A percentile compares a stretch with the other conserved stretches of the same genome.
These are phyloP conservation scores for Imbricaverruca yamaguchii DNA, from an alignment of 2,888 invertebrate genomes.

Conservation along the genomic window DNA sequence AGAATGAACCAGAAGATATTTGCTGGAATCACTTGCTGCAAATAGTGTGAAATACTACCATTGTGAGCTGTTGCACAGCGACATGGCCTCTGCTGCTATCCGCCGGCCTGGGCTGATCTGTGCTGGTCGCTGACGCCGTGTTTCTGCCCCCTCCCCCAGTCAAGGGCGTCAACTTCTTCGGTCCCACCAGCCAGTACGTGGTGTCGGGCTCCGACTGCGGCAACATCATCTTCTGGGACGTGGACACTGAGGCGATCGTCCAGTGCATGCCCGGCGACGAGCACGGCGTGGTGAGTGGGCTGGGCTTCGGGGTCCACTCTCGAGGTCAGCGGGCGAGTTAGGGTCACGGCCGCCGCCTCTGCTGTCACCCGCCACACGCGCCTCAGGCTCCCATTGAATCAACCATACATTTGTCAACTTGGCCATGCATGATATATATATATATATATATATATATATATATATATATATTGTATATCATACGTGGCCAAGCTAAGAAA, in stretches of 20 bases:
- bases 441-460: too few relatives aligned
- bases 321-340: background rate
- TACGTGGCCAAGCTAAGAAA: too few relatives aligned
- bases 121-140: background rate
- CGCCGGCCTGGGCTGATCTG: background rate
- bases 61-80: too few relatives aligned
- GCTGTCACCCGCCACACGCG: too few relatives aligned
- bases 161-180: constrained; percentile 90
- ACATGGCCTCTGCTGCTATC: background rate
- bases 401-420: too few relatives aligned
- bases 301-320: constrained; percentile 18
- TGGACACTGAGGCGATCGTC: constrained; percentile 75
- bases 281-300: constrained; percentile 66
- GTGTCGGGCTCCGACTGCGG: constrained; percentile 93
- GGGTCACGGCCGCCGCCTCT: too few relatives aligned
- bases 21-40: too few relatives aligned
- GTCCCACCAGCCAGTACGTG: constrained; percentile 79
- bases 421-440: too few relatives aligned
- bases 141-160: constrained; percentile 46
- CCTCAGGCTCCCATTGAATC: too few relatives aligned
- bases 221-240: constrained; percentile 80
- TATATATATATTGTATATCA: too few relatives aligned
- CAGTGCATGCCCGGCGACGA: constrained; percentile 76
- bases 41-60: too few relatives aligned
- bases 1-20: too few relatives aligned